phyloP scores from a whole-genome alignment of 1,140 invertebrate genomes.

The Nebria ingens region DNA sequence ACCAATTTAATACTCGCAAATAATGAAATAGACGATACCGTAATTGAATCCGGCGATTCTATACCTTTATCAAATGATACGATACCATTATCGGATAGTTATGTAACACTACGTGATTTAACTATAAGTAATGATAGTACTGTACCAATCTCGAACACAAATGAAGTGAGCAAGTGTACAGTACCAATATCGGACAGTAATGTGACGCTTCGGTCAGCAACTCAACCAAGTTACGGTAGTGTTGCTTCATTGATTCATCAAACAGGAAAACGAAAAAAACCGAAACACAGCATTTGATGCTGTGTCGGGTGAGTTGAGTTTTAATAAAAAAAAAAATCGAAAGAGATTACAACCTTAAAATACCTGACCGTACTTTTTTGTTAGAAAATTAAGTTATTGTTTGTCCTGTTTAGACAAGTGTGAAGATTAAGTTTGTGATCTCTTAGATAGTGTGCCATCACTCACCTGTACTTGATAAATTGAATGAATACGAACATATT shows the following conservation, averaged over 20 bases:
- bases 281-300: slow-evolving; percentile 27
- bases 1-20: neutral
- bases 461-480: too few species aligned
- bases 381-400: too few species aligned
- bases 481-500: too few species aligned
- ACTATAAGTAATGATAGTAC: too few species aligned
- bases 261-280: slow-evolving; percentile 22
- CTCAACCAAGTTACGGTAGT: slow-evolving; percentile 24
- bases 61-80: neutral
- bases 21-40: neutral
- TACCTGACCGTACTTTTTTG: too few species aligned
- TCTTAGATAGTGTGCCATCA: too few species aligned
- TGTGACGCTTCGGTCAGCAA: neutral
- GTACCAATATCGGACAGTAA: neutral
- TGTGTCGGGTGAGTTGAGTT: slow-evolving; percentile 26
- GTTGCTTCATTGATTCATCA: slow-evolving; percentile 22
- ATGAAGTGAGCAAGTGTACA: neutral
- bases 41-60: neutral
- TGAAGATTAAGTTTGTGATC: too few species aligned
- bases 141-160: too few species aligned
- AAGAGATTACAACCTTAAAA: too few species aligned
- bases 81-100: neutral
- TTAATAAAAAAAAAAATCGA: too few species aligned
- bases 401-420: too few species aligned
- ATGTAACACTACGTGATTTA: neutral